phyloP scores from a whole-genome alignment of 2,888 invertebrate species.

The Desoria tigrina region DNA sequence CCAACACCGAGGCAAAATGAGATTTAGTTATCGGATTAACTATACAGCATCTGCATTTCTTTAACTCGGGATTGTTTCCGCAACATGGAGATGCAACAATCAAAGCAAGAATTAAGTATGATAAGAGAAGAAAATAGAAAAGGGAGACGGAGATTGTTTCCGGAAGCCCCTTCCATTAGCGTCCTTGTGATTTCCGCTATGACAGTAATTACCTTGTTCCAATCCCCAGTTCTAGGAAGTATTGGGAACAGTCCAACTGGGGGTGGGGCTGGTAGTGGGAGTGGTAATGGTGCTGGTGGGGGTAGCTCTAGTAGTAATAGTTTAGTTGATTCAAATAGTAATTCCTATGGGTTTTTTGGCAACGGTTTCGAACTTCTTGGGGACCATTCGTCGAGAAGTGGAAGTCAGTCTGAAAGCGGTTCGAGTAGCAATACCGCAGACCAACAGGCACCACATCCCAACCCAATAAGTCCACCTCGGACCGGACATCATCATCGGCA shows the following conservation, averaged over 20 bases:
- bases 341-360: slow-evolving; percentile 4
- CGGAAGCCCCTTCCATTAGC: no score
- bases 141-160: no score
- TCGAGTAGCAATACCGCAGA: not conserved
- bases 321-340: slow-evolving; percentile 8
- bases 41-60: no score
- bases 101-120: no score
- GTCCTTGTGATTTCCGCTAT: no score
- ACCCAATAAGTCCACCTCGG: slow-evolving; percentile 25
- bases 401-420: not conserved
- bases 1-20: no score
- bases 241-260: slow-evolving; percentile 5
- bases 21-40: no score
- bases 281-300: slow-evolving; percentile 5
- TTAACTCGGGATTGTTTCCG: no score
- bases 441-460: slow-evolving; percentile 20
- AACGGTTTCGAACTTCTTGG: not conserved
- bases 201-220: no score
- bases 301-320: slow-evolving; percentile 10
- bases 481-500: slow-evolving; percentile 36
- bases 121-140: no score
- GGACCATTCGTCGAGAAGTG: slow-evolving; percentile 10
- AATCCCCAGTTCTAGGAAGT: not conserved
- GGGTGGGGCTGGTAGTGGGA: slow-evolving; percentile 12
- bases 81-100: no score